A percentile compares a stretch with the other conserved stretches of the same genome.
These are phyloP conservation scores for Hiodon tergisus DNA, from an alignment of 2,113 vertebrate genomes.

Conservation along the genomic window DNA sequence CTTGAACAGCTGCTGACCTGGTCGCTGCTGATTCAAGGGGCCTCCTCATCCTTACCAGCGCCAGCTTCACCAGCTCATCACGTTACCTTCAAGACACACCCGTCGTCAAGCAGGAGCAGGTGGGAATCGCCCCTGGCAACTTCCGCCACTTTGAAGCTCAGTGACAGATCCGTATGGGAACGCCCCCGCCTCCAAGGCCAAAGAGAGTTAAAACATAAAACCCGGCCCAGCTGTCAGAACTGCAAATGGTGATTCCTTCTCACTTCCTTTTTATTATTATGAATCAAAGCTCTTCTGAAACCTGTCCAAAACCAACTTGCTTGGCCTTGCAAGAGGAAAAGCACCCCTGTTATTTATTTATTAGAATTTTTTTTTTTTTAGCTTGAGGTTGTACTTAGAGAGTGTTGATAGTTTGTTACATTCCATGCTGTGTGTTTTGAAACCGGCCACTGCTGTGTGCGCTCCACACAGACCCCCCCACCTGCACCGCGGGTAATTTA, in stretches of 20 bases:
- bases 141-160: constrained; percentile 52
- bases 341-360: constrained; percentile 45
- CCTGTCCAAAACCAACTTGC: constrained; percentile 71
- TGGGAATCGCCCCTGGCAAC: constrained; percentile 50
- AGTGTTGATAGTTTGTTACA: constrained; percentile 41
- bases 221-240: constrained; percentile 67
- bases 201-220: constrained; percentile 54
- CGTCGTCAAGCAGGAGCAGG: constrained; percentile 28
- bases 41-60: too few species aligned
- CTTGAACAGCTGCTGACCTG: too few species aligned
- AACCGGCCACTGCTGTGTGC: constrained; percentile 5
- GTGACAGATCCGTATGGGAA: constrained; percentile 60
- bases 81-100: too few species aligned
- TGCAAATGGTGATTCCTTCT: constrained; percentile 71
- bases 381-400: constrained; percentile 42
- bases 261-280: constrained; percentile 53
- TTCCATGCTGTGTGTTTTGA: constrained; percentile 2
- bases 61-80: too few species aligned
- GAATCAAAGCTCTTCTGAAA: constrained; percentile 72
- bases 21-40: too few species aligned
- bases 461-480: neutral
- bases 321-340: constrained; percentile 63
- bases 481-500: constrained; percentile 5
- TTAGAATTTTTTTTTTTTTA: constrained; percentile 14
- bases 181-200: constrained; percentile 55